Evolutionary conservation across 2,888 invertebrate species (phyloP).

Genomic region (Cryptocephalus moraei): DNA sequence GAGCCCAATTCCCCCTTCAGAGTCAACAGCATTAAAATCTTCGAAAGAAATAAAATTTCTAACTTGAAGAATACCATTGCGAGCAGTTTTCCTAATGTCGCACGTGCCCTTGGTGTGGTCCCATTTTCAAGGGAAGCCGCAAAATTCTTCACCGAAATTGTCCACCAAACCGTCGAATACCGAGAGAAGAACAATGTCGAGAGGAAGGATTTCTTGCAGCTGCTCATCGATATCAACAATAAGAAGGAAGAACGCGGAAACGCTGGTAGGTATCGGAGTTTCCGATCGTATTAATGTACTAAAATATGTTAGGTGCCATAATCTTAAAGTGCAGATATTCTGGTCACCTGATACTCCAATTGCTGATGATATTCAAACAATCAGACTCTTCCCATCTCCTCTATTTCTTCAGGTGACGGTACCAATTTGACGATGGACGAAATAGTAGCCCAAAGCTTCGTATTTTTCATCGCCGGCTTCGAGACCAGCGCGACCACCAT

Average conservation of each 20-base stretch:
- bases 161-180: conserved; percentile 36
- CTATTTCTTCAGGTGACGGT: conserved; percentile 9
- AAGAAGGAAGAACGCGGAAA: conserved; percentile 1
- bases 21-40: conserved; percentile 10
- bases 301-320: too few species aligned
- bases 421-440: conserved; percentile 11
- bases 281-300: too few species aligned
- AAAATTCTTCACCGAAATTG: conserved; percentile 38
- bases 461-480: conserved; percentile 20
- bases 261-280: too few species aligned
- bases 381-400: too few species aligned
- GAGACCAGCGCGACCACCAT: conserved; percentile 21
- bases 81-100: conserved; percentile 10
- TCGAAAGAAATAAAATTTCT: conserved; percentile 1
- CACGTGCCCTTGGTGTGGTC: not conserved
- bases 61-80: conserved; percentile 2
- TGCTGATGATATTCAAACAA: too few species aligned
- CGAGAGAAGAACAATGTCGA: conserved; percentile 36
- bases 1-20: conserved; percentile 40
- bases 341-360: too few species aligned
- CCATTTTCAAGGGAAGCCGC: conserved; percentile 11
- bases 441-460: conserved; percentile 17
- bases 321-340: too few species aligned
- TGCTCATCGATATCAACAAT: conserved; percentile 30
- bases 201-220: conserved; percentile 45